Base-by-base conservation (phyloP, 1,140 invertebrate species). In the Anagrus nilaparvatae region DNA sequence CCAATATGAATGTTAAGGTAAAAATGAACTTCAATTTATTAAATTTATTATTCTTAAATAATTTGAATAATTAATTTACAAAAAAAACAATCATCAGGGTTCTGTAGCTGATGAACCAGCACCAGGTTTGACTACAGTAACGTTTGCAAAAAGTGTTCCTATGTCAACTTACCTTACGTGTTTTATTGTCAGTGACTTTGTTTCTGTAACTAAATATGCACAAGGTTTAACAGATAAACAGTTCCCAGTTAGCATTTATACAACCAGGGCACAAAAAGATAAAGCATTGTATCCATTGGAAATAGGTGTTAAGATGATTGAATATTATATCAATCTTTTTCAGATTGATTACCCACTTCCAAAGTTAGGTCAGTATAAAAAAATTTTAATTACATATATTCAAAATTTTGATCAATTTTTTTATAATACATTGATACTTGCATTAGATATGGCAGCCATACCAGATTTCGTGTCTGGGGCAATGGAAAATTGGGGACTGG, bases 391-490 rank as follows among this genome's bases (percentile, higher is more conserved):
- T 31, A 21, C 29, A 39, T 18, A 19, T 7, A 9, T 27, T 27
- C n/a, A 8, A 13, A 25, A 16, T 10, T 28, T 34, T 34, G 19
- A 30, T 2, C 14, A 8, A 5, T 28, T 25, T 12, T n/a, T 44
- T 25, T 32, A 25, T 32, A 24, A 29, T 18, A n/a, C n/a, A 40
- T 37, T 33, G 21, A 38, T 6, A 45, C 5, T 12, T 28, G 2
- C 9, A 25, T 67, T 60, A 88, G 88, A 95, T 70, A 79, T 95
- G 77, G 85, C 87, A 44, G 89, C 87, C 10, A 88, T 96, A 49
- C 92, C 92, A 5, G 91, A 97, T 67, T 97, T 96, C 71, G 82
- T 84, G 1, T 89, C 90, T 3, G 92, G 89, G 6, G 92, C 91
- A 1, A 97, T 96, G 81, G 93, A 96, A 65, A 90, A 96, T 68